Evolutionary conservation across 2,113 vertebrate genomes (phyloP), one percentile per base, ranked within the genome.

Genomic region (Lamprologus callipterus): DNA sequence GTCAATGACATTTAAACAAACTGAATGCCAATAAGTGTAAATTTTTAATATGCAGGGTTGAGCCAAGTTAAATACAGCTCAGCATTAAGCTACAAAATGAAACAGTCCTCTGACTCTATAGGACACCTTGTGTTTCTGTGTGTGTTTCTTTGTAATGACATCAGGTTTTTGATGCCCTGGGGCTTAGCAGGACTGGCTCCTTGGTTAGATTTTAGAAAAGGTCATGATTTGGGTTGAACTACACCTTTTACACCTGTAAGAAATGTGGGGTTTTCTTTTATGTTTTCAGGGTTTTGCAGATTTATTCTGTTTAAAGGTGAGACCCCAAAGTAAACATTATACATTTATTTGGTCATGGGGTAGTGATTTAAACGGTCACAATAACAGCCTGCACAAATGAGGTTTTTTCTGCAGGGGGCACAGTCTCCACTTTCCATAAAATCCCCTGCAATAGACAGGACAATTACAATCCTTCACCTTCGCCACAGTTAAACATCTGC

Each of bases 191-290:
- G 45, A 8, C 9, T 13, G 70, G 16, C 42, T 31, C 0, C 42
- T 49, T 78, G 70, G 42, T 49, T 78, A 6, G 26, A 26, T 78
- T 49, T 78, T 0, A 31, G 16, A 49, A 31, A 49, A 78, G 16
- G 16, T 49, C 4, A 1, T 2, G 16, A 13, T 11, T 47, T 75
- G 23, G 9, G 23, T 2, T 28, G 23, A 75, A 47, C 45, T 49
- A 19, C 70, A 49, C 9, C 10, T 31, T 78, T 49, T n/a, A 4
- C 23, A n/a, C 2, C 4, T 75, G 70, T 28, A 28, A 75, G 6
- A 75, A 49, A 49, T 17, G 9, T 8, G 14, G 0, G 0, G 0
- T 9, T 2, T 11, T 47, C 0, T 16, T 16, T 26, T 1, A 49
- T 19, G 45, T 78, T 78, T 78, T 47, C 16, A 49, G 1, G 42